Evolutionary conservation across 1,140 invertebrate genomes (phyloP), one percentile per base, ranked within the genome.

Genomic region (Charaxes varanes): DNA sequence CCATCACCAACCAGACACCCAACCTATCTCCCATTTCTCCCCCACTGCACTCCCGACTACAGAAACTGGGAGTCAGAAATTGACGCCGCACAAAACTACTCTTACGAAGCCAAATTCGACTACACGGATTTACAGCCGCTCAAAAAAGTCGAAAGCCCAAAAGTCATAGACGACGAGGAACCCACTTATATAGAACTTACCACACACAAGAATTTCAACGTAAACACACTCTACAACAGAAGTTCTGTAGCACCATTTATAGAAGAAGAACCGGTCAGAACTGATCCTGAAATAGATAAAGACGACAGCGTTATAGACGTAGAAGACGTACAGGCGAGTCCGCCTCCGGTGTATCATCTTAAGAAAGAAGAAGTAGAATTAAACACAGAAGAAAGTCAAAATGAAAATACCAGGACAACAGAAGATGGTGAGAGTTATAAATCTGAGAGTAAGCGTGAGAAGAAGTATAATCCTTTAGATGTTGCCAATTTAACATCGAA

Each of bases 401-500:
- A 37, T n/a, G 55, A 77, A 67, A 59, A 43, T 67, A 74, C 58
- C 21, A 70, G 32, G 43, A 33, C 45, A 34, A 23, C 58, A 62
- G 69, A 73, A 56, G 66, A 73, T 10, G 46, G 21, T 54, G 63
- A 53, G 31, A 62, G 50, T 42, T 65, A 79, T 33, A 73, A 76
- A 49, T 62, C 51, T 52, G 72, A 79, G 33, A 53, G 33, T 14
- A 63, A 58, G 26, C 55, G 62, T 22, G 78, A 86, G 18, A 88
- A 87, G 48, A 88, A 88, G 37, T 89, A 89, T 56, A 90, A 90
- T 68, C 89, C 89, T 2, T 58, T 90, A 44, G 89, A 90, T 53
- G 89, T 90, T 4, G 89, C 86, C 24, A 90, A 90, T 70, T 68
- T 91, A 34, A 85, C 89, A 40, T 88, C 89, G 13, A 89, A 88